Evolutionary conservation across 2,797 vertebrate genomes (phyloP), one percentile per base, ranked within the genome.

Genomic region (Neosalanx taihuensis): DNA sequence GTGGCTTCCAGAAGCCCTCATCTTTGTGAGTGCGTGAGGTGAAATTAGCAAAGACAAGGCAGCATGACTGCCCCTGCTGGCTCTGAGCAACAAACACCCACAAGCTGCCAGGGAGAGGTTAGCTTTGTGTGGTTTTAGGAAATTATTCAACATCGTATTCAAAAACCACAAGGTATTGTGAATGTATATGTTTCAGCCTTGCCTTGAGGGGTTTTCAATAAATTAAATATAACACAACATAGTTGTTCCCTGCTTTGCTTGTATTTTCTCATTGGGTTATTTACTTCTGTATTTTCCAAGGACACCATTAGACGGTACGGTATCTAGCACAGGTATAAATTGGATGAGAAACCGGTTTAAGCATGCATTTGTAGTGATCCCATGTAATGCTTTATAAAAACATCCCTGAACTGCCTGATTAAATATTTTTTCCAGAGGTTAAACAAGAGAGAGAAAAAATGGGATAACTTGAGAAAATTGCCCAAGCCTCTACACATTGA

Each of bases 101-200:
- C 75, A 79, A 30, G 70, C 58, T 70, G 64, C 20, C 67, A 65
- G 73, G 79, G 23, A 69, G 68, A 78, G 77, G 78, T 76, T 82
- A 74, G 17, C 56, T 51, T 74, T 15, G 33, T 63, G 30, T 78
- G 75, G 76, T 79, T 84, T 70, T 56, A 79, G 77, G 73, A 86
- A 83, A 87, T 87, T 72, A 84, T 84, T 87, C 73, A 75, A 64
- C 64, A 70, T 67, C 72, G 75, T 84, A 77, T 83, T 83, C 79
- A 74, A 83, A 83, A 76, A 71, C 72, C 68, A 69, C 70, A 64
- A 49, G 63, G 57, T 72, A 67, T 31, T 73, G 76, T 71, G 73
- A 70, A 79, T 49, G 70, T 71, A 67, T 75, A 30, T 30, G 64
- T 76, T 72, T 62, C 75, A 30, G 51, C 64, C 29, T 77, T 33